Conservation (phyloP, 2,113 vertebrate genomes). For the Cisticola juncidis region DNA sequence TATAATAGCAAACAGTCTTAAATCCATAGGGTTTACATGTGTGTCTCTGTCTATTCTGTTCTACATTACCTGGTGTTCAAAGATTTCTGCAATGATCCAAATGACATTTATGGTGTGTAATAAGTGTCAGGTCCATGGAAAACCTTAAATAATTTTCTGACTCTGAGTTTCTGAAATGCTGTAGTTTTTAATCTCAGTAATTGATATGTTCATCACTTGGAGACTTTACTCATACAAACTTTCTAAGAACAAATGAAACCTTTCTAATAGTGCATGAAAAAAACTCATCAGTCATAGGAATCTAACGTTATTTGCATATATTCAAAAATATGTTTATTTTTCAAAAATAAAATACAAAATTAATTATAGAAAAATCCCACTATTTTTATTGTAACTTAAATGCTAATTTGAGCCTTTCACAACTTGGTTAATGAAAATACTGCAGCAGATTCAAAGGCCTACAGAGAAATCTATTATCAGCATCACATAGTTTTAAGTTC, state of each 20-base stretch:
- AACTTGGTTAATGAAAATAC: neutral
- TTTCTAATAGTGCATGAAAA: neutral
- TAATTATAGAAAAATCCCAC: neutral
- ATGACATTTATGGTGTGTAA: neutral
- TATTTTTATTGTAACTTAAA: neutral
- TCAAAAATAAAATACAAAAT: neutral
- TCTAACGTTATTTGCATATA: neutral
- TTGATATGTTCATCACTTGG: neutral
- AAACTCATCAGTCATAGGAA: accelerated
- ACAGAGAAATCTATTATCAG: neutral
- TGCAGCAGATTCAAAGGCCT: neutral
- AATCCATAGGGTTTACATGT: neutral
- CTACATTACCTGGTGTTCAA: neutral
- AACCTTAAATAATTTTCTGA: neutral
- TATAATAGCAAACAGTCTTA: neutral
- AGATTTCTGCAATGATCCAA: neutral
- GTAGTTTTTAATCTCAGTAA: neutral
- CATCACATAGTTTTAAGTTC: neutral
- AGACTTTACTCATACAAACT: neutral
- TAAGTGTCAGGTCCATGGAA: neutral
- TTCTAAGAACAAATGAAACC: neutral
- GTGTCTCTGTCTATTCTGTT: neutral
- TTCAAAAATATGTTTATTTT: neutral
- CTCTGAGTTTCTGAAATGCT: neutral
- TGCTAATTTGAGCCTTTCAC: neutral